Conservation (phyloP, 2,888 invertebrate genomes). For the Mimas tiliae region DNA sequence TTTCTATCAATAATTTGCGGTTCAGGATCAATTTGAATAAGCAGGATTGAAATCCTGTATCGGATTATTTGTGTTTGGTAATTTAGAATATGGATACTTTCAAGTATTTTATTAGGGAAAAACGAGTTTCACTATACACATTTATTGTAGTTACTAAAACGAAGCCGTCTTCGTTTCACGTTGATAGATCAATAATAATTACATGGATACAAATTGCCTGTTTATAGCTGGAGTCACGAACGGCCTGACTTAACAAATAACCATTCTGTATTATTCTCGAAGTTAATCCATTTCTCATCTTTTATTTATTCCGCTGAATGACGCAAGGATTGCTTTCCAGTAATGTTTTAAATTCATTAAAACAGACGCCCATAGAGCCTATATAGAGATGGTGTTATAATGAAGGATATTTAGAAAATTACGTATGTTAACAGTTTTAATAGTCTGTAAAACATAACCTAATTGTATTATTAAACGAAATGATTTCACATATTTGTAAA, state of each 20-base stretch:
- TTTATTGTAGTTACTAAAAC: not conserved
- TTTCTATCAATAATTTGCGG: too few species aligned
- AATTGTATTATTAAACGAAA: not conserved
- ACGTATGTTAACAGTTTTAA: too few species aligned
- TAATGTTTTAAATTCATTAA: not conserved
- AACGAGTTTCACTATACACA: too few species aligned
- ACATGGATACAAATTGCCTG: not conserved
- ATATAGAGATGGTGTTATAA: too few species aligned
- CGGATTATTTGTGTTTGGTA: too few species aligned
- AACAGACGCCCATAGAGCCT: too few species aligned
- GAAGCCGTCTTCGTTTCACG: not conserved
- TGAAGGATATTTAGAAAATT: too few species aligned
- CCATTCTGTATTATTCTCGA: not conserved
- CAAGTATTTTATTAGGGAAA: too few species aligned
- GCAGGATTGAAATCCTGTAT: too few species aligned
- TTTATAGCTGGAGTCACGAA: not conserved
- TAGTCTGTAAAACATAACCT: not conserved
- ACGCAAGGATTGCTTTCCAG: not conserved
- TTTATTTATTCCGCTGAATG: not conserved
- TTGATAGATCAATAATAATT: constrained; percentile 11
- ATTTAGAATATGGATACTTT: too few species aligned
- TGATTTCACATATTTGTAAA: not conserved
- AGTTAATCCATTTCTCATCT: not conserved
- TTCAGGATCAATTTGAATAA: too few species aligned
- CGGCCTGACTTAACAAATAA: not conserved